These are phyloP conservation scores for Cygnus olor DNA, from an alignment of 2,797 vertebrate species.

Conservation along the genomic window DNA sequence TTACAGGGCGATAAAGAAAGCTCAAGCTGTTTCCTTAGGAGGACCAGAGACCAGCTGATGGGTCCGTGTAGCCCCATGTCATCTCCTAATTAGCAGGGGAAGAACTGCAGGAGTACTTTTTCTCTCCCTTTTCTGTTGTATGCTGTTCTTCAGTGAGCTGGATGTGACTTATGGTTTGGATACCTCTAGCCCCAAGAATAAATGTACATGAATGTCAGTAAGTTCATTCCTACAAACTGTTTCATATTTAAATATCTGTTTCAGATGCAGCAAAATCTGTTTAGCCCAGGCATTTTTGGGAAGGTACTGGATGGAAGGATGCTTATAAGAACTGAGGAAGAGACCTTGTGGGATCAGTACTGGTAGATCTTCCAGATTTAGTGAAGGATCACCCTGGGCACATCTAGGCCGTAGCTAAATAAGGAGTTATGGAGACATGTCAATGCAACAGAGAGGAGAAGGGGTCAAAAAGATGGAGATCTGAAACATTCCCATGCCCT, in stretches of 20 bases:
- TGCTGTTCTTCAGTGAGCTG: not conserved
- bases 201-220: not conserved
- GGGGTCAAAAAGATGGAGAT: not conserved
- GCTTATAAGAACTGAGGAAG: conserved; percentile 1
- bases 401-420: not conserved
- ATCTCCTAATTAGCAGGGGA: not conserved
- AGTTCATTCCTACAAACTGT: not conserved
- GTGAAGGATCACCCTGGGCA: not conserved
- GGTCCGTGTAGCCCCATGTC: not conserved
- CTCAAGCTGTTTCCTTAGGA: not conserved
- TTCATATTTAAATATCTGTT: not conserved
- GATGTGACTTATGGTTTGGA: not conserved
- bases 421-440: not conserved
- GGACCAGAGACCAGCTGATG: not conserved
- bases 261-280: not conserved
- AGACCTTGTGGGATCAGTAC: not conserved
- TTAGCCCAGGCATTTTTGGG: not conserved
- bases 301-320: not conserved
- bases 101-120: not conserved
- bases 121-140: not conserved
- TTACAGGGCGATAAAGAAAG: not conserved
- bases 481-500: not conserved
- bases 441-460: not conserved
- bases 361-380: not conserved
- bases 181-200: not conserved